Evolutionary conservation across 2,888 invertebrate genomes (phyloP).

Genomic region (Deilephila elpenor): DNA sequence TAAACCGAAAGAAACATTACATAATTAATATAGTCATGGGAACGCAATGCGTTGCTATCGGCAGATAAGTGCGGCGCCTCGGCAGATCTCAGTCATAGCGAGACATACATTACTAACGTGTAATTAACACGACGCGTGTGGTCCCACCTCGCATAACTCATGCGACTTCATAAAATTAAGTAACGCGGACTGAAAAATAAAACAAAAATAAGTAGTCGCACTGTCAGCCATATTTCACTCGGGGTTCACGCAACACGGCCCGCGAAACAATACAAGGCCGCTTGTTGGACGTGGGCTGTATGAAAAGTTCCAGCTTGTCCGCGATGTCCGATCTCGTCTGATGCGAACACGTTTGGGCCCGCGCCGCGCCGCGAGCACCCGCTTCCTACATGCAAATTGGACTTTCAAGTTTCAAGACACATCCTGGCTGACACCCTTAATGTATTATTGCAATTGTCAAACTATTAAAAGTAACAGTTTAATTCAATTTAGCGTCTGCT

Average conservation of each 20-base stretch:
- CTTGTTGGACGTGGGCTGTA: slow-evolving; percentile 60
- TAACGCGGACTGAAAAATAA: slow-evolving; percentile 78
- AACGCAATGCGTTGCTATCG: slow-evolving; percentile 14
- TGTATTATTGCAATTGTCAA: no score
- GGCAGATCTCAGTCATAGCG: slow-evolving; percentile 15
- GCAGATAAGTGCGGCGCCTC: slow-evolving; percentile 21
- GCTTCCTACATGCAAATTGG: slow-evolving; percentile 22
- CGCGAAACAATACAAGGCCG: slow-evolving; percentile 84
- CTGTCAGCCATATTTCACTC: slow-evolving; percentile 81
- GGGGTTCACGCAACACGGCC: slow-evolving; percentile 80
- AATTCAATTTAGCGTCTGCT: no score
- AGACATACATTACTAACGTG: slow-evolving; percentile 45
- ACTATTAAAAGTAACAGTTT: no score
- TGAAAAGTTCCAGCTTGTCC: slow-evolving; percentile 55
- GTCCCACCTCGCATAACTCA: slow-evolving; percentile 82
- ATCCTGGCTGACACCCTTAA: not conserved
- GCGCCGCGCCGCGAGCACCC: not conserved
- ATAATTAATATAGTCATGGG: slow-evolving; percentile 6
- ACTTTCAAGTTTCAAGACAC: no score
- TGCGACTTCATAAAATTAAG: slow-evolving; percentile 84
- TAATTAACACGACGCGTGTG: slow-evolving; percentile 82
- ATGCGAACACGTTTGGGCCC: slow-evolving; percentile 42
- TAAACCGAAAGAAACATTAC: not conserved
- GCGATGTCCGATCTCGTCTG: slow-evolving; percentile 41
- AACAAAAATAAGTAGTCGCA: slow-evolving; percentile 80